These are phyloP conservation scores for Zelostemma sp. DNA, from an alignment of 1,140 invertebrate species.

Conservation along the genomic window DNA sequence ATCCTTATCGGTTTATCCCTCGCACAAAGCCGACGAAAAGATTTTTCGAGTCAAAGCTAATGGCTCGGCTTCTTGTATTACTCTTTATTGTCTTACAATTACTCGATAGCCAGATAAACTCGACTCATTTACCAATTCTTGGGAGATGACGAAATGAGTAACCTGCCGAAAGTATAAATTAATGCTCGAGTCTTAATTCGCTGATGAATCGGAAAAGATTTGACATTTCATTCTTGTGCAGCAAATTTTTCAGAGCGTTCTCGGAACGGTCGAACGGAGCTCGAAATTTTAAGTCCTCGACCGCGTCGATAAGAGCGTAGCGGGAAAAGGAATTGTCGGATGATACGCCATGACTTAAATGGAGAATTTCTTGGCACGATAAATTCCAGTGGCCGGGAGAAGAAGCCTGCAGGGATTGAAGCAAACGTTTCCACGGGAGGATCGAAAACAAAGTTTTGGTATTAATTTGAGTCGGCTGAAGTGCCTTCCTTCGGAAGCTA, in stretches of 20 bases:
- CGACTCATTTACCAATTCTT: too few relatives aligned
- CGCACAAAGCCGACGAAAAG: constrained; percentile 3
- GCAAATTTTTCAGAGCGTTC: too few relatives aligned
- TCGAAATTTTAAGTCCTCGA: constrained; percentile 2
- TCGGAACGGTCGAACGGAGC: background rate
- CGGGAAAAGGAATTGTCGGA: constrained; percentile 30
- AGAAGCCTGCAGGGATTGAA: constrained; percentile 43
- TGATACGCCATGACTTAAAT: constrained; percentile 38
- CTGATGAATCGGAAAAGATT: too few relatives aligned
- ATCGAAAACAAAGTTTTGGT: constrained; percentile 47
- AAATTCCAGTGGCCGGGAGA: constrained; percentile 34
- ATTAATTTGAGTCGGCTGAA: constrained; percentile 46
- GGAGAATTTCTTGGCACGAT: constrained; percentile 34
- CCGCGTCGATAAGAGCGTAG: constrained; percentile 23
- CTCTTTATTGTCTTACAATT: too few relatives aligned
- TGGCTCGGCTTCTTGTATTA: too few relatives aligned
- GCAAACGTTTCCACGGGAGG: constrained; percentile 28
- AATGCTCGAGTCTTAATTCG: too few relatives aligned
- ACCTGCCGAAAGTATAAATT: too few relatives aligned
- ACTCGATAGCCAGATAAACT: too few relatives aligned
- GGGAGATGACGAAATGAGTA: too few relatives aligned
- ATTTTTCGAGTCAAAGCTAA: background rate
- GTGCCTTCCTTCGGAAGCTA: constrained; percentile 30
- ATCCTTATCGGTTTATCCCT: constrained; percentile 17
- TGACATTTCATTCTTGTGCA: too few relatives aligned